phyloP scores from a whole-genome alignment of 2,888 invertebrate species.

The Rhorus exstirpatorius region DNA sequence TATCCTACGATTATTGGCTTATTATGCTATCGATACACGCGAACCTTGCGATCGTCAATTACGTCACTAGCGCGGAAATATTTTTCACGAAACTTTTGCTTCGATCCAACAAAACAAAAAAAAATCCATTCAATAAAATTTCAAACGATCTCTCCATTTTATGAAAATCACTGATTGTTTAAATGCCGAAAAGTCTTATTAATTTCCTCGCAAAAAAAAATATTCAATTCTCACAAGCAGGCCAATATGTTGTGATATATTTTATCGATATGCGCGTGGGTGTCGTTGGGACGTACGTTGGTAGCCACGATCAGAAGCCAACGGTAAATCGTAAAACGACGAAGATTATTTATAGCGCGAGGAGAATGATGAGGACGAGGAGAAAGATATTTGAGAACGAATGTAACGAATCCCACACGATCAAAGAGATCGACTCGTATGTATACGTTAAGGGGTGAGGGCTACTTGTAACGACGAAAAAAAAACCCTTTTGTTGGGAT shows the following conservation, averaged over 20 bases:
- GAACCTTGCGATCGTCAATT: slow-evolving; percentile 50
- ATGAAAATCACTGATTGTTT: too few relatives aligned
- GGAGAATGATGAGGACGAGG: slow-evolving; percentile 15
- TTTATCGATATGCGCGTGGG: slow-evolving; percentile 50
- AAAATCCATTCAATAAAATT: not conserved
- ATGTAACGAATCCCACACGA: slow-evolving; percentile 64
- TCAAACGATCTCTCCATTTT: too few relatives aligned
- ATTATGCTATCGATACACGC: slow-evolving; percentile 63
- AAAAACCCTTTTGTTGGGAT: too few relatives aligned
- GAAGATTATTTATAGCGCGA: slow-evolving; percentile 63
- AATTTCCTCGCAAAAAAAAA: slow-evolving; percentile 7
- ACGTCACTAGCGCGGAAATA: slow-evolving; percentile 47
- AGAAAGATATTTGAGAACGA: slow-evolving; percentile 47
- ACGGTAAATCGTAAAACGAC: slow-evolving; percentile 68
- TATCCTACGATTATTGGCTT: slow-evolving; percentile 48
- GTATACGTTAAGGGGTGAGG: slow-evolving; percentile 1
- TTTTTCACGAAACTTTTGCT: too few relatives aligned
- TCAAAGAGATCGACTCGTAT: slow-evolving; percentile 38
- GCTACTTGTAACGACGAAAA: too few relatives aligned
- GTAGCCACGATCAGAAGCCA: slow-evolving; percentile 65
- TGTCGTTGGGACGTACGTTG: slow-evolving; percentile 41
- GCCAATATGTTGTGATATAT: slow-evolving; percentile 25
- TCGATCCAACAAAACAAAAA: too few relatives aligned
- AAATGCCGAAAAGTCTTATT: too few relatives aligned
- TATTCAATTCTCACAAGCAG: not conserved